Conservation (phyloP, 1,140 invertebrate genomes). For the Apis florea region DNA sequence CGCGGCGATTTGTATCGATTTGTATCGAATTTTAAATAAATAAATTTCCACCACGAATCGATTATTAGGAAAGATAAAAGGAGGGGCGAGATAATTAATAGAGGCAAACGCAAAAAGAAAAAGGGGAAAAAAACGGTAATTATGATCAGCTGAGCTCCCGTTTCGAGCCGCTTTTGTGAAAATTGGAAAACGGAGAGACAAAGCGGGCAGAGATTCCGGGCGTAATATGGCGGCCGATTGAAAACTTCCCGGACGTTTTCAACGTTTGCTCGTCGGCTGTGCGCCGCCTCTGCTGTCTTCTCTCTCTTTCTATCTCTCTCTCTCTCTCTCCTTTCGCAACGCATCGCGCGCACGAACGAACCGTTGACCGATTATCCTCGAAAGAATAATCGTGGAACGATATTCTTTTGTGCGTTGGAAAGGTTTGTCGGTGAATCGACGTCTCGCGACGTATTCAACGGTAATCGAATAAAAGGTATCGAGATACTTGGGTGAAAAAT, state of each 20-base stretch:
- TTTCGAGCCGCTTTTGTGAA: background rate
- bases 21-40: too few relatives aligned
- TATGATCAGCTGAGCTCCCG: constrained; percentile 1
- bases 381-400: constrained; percentile 9
- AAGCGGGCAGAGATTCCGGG: background rate
- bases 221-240: background rate
- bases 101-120: too few relatives aligned
- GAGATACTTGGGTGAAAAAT: too few relatives aligned
- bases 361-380: background rate
- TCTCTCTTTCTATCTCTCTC: background rate
- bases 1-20: too few relatives aligned
- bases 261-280: background rate
- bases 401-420: background rate
- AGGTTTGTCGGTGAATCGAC: background rate
- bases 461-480: background rate
- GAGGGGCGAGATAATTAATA: too few relatives aligned
- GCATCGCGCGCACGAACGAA: background rate
- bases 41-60: too few relatives aligned
- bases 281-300: background rate
- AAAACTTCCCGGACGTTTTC: background rate
- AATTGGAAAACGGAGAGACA: constrained; percentile 7
- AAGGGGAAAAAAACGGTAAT: background rate
- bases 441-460: background rate
- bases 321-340: too few relatives aligned
- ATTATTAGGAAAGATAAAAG: too few relatives aligned